Base-by-base conservation (phyloP, 2,888 invertebrate species). In the Mythimna vitellina region DNA sequence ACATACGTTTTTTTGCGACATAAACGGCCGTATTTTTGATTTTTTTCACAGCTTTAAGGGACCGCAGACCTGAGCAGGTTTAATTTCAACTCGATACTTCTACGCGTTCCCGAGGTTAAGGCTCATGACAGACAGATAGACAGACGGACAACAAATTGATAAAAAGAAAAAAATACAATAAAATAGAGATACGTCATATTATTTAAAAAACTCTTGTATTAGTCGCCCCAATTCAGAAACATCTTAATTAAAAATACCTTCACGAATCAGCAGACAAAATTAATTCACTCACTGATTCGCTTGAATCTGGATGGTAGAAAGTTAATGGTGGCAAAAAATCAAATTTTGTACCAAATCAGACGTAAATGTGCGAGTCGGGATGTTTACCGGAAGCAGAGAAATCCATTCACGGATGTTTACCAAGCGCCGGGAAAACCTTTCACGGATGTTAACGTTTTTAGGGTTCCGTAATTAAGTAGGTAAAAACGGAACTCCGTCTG, bases 311-410 rank as follows among this genome's bases (percentile, higher is more conserved):
- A 69, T 54, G 42, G 14, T 14, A 53, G 14, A 58, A 70, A 4
- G 29, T 63, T 29, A 75, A 58, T 57, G 79, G 42, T 14, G 35
- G 51, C 12, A 65, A 61, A 70, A 71, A 76, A 72, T 17, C 51
- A 14, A 62, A 73, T 79, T 51, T 17, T 29, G 35, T 20, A 22
- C 25, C 51, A 79, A 76, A 73, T 65, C 61, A 65, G 65, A 65
- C 54, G 42, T 56, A 51, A 78, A 73, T 32, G 22, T 42, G 25
- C 14, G 25, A 51, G 54, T 42, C 49, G 51, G 60, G n/a, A 46
- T 76, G 25, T 65, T 51, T 78, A 20, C 54, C 38, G 73, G 64
- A 65, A 29, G 51, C 2, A 25, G 25, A 58, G 63, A 63, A 70
- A 70, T 70, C 29, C 62, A 58, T 53, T 63, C 25, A 54, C 53